Percentiles rank a stretch among this genome's conserved stretches.
Conservation (phyloP, 1,140 invertebrate species). For the Lucilia cuprina region DNA sequence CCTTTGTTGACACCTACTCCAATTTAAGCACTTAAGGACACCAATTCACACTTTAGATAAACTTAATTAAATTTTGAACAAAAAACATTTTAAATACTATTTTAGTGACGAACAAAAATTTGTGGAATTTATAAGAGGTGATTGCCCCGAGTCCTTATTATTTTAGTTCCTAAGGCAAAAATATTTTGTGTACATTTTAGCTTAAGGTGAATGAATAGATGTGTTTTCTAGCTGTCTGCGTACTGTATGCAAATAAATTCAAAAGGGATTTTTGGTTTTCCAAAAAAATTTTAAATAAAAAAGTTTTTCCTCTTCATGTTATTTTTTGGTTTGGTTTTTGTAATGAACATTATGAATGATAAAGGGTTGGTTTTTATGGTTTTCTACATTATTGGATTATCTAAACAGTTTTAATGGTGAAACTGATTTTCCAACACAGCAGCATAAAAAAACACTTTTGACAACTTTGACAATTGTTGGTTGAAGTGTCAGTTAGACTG, state of each 20-base stretch:
- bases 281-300: background rate
- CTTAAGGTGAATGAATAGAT: too few relatives aligned
- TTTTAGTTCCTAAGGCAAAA: too few relatives aligned
- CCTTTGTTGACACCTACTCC: too few relatives aligned
- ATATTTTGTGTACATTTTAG: too few relatives aligned
- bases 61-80: background rate
- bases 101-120: background rate
- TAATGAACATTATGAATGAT: background rate
- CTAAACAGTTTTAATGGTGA: background rate
- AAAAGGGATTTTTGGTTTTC: background rate
- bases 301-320: background rate
- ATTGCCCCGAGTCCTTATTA: background rate
- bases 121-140: background rate
- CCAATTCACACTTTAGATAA: background rate
- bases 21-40: background rate
- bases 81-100: background rate
- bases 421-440: background rate
- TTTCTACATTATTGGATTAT: conserved; percentile 7
- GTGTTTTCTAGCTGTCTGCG: too few relatives aligned
- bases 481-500: background rate
- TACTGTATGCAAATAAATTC: too few relatives aligned
- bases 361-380: conserved; percentile 6
- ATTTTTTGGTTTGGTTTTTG: background rate
- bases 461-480: conserved; percentile 14
- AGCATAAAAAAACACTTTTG: background rate